Evolutionary conservation across 2,113 vertebrate species (phyloP).

Genomic region (Ivindomyrus marchei): DNA sequence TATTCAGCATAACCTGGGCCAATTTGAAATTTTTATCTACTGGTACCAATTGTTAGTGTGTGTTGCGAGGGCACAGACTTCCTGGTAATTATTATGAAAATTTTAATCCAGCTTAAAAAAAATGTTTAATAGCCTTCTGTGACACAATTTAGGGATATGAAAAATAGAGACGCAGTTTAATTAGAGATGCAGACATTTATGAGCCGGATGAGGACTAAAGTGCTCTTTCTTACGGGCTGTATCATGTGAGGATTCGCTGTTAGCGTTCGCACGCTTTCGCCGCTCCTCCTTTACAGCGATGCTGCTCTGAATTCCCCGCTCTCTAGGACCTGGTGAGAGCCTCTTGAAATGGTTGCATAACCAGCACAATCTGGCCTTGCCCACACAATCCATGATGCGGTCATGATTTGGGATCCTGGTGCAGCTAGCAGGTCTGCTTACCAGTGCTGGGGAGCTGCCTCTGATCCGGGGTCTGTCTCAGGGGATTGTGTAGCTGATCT

Average conservation of each 20-base stretch:
- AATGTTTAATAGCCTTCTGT: not conserved
- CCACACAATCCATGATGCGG: not conserved
- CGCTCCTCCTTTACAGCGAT: not conserved
- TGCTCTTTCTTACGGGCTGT: not conserved
- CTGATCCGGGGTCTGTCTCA: not conserved
- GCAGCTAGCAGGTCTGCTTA: not conserved
- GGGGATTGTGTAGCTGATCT: not conserved
- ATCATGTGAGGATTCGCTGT: not conserved
- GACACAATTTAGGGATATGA: not conserved
- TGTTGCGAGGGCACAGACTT: not conserved
- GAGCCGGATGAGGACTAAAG: not conserved
- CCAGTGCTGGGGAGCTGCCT: not conserved
- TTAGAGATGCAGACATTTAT: not conserved
- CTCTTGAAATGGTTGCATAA: not conserved
- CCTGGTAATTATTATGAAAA: not conserved
- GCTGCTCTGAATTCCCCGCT: not conserved
- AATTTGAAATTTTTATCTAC: not conserved
- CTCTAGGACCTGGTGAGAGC: not conserved
- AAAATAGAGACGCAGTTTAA: not conserved
- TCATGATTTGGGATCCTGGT: not conserved
- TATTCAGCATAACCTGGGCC: not conserved
- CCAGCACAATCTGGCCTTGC: not conserved
- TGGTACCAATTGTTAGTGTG: not conserved
- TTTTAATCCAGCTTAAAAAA: not conserved
- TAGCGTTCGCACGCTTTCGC: not conserved